These are phyloP conservation scores for Mungos mungo DNA, from an alignment of 2,113 vertebrate genomes.

Conservation along the genomic window DNA sequence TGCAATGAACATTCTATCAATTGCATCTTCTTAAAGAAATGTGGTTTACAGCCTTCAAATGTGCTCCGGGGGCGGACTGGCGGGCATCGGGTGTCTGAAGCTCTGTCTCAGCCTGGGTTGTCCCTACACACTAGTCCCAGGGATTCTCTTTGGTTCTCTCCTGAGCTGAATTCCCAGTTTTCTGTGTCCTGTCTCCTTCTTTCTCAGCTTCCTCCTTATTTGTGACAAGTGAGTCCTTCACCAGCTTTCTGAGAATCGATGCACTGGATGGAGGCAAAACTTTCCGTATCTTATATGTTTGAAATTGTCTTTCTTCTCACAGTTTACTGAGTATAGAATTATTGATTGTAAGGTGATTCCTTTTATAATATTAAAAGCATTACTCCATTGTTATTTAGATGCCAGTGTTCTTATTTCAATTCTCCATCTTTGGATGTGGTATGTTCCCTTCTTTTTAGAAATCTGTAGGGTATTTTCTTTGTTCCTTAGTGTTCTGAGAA, in stretches of 20 bases:
- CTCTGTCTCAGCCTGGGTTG: background rate
- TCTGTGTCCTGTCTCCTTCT: background rate
- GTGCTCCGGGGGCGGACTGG: background rate
- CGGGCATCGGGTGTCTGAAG: background rate
- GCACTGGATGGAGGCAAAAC: background rate
- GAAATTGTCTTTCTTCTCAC: background rate
- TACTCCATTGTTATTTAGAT: background rate
- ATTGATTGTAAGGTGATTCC: background rate
- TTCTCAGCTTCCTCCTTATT: background rate
- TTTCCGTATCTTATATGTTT: background rate
- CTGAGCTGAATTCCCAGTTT: background rate
- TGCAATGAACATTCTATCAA: background rate
- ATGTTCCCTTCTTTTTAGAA: background rate
- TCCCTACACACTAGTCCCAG: no score
- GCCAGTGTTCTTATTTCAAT: background rate
- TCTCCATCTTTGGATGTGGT: background rate
- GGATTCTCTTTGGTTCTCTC: background rate
- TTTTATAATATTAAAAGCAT: background rate
- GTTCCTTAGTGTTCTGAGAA: background rate
- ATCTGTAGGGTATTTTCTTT: background rate
- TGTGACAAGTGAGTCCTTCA: background rate
- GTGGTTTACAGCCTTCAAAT: background rate
- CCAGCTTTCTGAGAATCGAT: background rate
- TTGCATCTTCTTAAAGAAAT: background rate
- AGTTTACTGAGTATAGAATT: background rate